A percentile compares a stretch with the other conserved stretches of the same genome.
These are phyloP conservation scores for Blennius ocellaris DNA, from an alignment of 2,113 vertebrate species.

Conservation along the genomic window DNA sequence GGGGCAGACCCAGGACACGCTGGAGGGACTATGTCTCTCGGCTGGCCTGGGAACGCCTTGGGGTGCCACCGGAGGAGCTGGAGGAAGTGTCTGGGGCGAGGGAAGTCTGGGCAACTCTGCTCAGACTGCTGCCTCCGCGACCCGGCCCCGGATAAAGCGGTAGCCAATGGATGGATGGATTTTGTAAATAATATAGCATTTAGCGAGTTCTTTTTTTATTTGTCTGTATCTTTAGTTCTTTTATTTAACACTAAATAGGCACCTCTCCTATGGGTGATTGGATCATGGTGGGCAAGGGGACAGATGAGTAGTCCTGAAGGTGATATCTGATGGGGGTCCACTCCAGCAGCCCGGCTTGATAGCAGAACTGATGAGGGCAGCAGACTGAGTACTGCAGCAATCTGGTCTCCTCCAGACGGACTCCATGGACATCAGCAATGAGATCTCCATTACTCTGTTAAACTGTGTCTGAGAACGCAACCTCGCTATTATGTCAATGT, in stretches of 20 bases:
- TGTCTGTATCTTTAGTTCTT: not conserved
- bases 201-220: not conserved
- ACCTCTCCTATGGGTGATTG: not conserved
- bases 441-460: conserved; percentile 82
- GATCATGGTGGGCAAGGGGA: conserved; percentile 8
- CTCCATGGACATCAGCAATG: conserved; percentile 76
- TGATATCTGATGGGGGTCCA: conserved; percentile 49
- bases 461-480: conserved; percentile 77
- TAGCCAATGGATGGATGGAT: no score
- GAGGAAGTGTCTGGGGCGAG: no score
- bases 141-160: no score
- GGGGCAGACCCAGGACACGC: no score
- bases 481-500: conserved; percentile 81
- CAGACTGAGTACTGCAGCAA: conserved; percentile 59
- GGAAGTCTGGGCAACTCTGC: no score
- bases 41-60: no score
- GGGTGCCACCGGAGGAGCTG: no score
- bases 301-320: conserved; percentile 24
- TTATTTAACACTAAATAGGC: not conserved
- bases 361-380: conserved; percentile 71
- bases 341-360: conserved; percentile 50
- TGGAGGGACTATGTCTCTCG: no score
- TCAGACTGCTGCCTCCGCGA: no score
- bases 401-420: conserved; percentile 60
- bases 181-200: conserved; percentile 3